phyloP scores from a whole-genome alignment of 2,113 vertebrate genomes.

The Atractosteus spatula region DNA sequence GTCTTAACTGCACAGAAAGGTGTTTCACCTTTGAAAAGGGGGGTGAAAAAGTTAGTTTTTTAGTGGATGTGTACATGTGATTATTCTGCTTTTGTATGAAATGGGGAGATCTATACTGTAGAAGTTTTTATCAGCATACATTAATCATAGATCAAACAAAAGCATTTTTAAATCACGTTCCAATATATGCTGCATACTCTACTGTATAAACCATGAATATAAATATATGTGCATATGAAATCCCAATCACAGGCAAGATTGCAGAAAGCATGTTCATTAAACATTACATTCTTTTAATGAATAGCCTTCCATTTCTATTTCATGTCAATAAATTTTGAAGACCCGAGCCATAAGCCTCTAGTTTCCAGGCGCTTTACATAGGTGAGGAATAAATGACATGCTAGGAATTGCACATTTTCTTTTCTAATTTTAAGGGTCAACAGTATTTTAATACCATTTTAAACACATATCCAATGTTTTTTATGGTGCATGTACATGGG shows the following conservation, averaged over 20 bases:
- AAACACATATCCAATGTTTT: slow-evolving; percentile 88
- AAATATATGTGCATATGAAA: neutral
- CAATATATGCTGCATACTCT: too few relatives aligned
- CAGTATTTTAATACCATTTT: slow-evolving; percentile 89
- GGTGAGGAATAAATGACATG: slow-evolving; percentile 80
- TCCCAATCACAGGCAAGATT: neutral
- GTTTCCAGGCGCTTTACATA: slow-evolving; percentile 57
- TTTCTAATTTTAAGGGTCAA: slow-evolving; percentile 89
- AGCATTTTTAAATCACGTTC: too few relatives aligned
- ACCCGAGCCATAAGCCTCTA: slow-evolving; percentile 44
- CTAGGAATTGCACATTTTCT: slow-evolving; percentile 79
- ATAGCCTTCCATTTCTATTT: slow-evolving; percentile 48
- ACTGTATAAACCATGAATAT: too few relatives aligned
- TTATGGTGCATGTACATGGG: slow-evolving; percentile 93
- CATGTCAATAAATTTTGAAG: slow-evolving; percentile 63
- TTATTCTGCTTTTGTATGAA: too few relatives aligned
- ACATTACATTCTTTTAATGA: slow-evolving; percentile 55
- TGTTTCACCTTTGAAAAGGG: too few relatives aligned
- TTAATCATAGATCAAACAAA: too few relatives aligned
- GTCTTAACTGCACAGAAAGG: too few relatives aligned
- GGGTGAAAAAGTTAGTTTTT: too few relatives aligned
- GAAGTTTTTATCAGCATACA: too few relatives aligned
- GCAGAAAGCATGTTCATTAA: slow-evolving; percentile 60
- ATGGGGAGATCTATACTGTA: too few relatives aligned
- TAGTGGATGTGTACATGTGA: too few relatives aligned